Conservation (phyloP, 2,888 invertebrate genomes). For the Mimumesa dahlbomi region DNA sequence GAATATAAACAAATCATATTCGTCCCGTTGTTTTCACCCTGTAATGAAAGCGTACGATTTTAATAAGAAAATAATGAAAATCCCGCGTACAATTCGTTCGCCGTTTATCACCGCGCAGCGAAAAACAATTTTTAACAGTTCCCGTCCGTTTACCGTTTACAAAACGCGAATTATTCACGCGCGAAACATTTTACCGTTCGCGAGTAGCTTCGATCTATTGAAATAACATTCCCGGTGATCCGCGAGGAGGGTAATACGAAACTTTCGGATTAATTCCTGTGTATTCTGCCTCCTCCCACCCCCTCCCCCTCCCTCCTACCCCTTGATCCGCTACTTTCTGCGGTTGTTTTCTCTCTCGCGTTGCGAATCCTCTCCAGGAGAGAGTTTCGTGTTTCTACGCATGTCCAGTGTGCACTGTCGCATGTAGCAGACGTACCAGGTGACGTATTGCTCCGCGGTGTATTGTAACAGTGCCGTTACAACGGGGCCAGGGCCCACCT, state of each 20-base stretch:
- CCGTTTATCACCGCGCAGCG: too few species aligned
- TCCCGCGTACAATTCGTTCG: too few species aligned
- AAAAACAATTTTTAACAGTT: too few species aligned
- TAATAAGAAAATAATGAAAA: too few species aligned
- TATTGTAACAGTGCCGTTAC: slow-evolving; percentile 60
- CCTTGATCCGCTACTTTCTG: not conserved
- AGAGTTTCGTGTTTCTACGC: slow-evolving; percentile 39
- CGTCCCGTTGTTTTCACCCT: too few species aligned
- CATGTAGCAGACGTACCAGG: slow-evolving; percentile 66
- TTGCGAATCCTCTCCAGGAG: slow-evolving; percentile 11
- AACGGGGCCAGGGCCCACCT: slow-evolving; percentile 54
- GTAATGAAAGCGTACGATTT: too few species aligned
- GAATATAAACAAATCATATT: too few species aligned
- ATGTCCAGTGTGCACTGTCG: slow-evolving; percentile 50
- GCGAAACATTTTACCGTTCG: too few species aligned
- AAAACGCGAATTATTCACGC: too few species aligned
- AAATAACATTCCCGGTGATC: slow-evolving; percentile 26
- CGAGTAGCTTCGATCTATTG: too few species aligned
- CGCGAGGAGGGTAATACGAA: slow-evolving; percentile 26
- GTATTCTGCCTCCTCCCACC: slow-evolving; percentile 21
- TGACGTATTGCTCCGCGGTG: slow-evolving; percentile 67
- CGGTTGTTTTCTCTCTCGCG: slow-evolving; percentile 18
- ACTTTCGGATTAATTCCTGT: slow-evolving; percentile 40
- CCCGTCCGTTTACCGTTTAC: too few species aligned
- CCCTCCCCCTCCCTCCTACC: slow-evolving; percentile 19